These are phyloP conservation scores for Crossocerus cetratus DNA, from an alignment of 2,888 invertebrate species.

Conservation along the genomic window DNA sequence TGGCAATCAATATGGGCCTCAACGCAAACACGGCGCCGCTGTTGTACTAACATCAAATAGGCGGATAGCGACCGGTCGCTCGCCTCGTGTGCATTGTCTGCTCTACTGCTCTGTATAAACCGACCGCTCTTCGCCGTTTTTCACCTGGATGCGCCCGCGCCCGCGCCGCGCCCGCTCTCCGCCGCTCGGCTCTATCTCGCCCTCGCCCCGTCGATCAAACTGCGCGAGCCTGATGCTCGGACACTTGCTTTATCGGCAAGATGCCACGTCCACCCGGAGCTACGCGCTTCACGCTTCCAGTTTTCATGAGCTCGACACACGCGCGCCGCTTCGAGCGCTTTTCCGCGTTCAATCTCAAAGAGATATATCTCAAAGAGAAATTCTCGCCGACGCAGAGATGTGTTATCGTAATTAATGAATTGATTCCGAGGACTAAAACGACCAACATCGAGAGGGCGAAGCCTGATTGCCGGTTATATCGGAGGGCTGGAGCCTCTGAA, in stretches of 20 bases:
- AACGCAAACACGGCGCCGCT: constrained; percentile 76
- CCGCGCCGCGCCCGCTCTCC: constrained; percentile 2
- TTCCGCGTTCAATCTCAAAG: no score
- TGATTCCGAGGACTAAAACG: no score
- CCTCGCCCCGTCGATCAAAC: background rate
- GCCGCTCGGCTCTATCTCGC: background rate
- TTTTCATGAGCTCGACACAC: background rate
- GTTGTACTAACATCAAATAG: constrained; percentile 78
- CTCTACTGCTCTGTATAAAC: constrained; percentile 70
- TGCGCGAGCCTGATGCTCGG: background rate
- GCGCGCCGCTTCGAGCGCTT: no score
- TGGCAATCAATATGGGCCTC: constrained; percentile 77
- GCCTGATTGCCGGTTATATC: background rate
- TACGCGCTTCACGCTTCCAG: background rate
- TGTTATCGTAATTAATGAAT: no score
- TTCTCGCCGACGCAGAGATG: constrained; percentile 11
- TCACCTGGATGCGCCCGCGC: constrained; percentile 44
- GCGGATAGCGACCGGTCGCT: constrained; percentile 75
- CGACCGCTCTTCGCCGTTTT: constrained; percentile 57
- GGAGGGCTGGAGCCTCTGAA: constrained; percentile 13
- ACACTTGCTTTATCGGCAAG: background rate
- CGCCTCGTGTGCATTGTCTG: constrained; percentile 70
- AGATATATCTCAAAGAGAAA: no score
- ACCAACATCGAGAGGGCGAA: background rate
- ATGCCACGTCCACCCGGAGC: background rate